Percentiles rank a stretch among this genome's conserved stretches.
phyloP scores from a whole-genome alignment of 2,113 vertebrate species.

The Pachyramphus minor region DNA sequence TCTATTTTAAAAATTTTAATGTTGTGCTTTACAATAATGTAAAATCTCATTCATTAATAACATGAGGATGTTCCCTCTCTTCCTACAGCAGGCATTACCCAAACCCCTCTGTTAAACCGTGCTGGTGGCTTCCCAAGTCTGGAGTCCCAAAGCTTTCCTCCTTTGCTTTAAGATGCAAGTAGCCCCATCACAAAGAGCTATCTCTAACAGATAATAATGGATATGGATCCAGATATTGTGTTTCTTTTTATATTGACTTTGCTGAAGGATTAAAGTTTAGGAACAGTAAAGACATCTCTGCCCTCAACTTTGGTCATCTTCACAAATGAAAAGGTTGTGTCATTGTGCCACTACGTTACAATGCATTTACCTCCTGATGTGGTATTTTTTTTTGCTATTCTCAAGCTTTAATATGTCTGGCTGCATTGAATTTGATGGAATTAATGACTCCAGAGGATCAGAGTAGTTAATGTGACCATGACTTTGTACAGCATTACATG shows the following conservation, averaged over 20 bases:
- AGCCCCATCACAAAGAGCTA: neutral
- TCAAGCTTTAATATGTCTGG: neutral
- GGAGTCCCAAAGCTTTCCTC: neutral
- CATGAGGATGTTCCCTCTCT: neutral
- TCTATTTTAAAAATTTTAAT: neutral
- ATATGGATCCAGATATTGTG: neutral
- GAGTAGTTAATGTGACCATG: neutral
- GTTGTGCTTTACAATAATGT: neutral
- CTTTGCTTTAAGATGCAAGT: neutral
- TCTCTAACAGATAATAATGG: neutral
- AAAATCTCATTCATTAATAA: neutral
- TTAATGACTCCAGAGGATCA: neutral
- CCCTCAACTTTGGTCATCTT: neutral
- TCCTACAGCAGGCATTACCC: neutral
- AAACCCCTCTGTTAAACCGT: neutral
- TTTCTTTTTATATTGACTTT: neutral
- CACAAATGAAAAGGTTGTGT: neutral
- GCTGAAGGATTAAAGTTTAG: neutral
- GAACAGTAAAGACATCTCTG: neutral
- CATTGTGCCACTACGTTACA: neutral
- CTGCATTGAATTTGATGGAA: neutral
- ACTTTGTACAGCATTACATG: neutral
- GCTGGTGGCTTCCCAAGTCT: neutral
- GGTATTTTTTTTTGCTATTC: neutral
- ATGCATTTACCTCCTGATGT: neutral